These are phyloP conservation scores for Oligia strigilis DNA, from an alignment of 2,888 invertebrate genomes.

Conservation along the genomic window DNA sequence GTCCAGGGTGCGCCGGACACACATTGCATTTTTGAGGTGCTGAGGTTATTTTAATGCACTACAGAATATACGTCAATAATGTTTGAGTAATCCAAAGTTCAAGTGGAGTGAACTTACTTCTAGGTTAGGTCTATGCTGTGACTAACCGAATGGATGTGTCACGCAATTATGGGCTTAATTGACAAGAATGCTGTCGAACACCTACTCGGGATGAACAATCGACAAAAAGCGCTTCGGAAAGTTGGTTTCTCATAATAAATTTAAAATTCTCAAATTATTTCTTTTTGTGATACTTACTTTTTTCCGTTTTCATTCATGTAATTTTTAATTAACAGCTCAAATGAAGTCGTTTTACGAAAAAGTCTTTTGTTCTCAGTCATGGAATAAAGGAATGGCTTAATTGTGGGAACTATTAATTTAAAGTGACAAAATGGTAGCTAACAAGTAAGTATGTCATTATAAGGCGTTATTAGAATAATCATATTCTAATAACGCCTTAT, in stretches of 20 bases:
- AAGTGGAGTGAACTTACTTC: constrained; percentile 7
- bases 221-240: constrained; percentile 32
- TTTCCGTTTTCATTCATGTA: constrained; percentile 19
- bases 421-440: neutral
- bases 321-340: constrained; percentile 30
- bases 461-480: neutral
- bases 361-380: constrained; percentile 29
- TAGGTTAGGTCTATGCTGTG: neutral
- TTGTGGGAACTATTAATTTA: constrained; percentile 19
- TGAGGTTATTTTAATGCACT: neutral
- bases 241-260: constrained; percentile 41
- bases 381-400: constrained; percentile 2
- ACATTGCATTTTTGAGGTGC: neutral
- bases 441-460: too few relatives aligned
- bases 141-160: constrained; percentile 39
- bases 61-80: neutral
- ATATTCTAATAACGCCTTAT: too few relatives aligned
- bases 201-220: constrained; percentile 37
- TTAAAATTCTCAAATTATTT: constrained; percentile 31
- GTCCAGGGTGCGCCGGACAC: too few relatives aligned
- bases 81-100: neutral
- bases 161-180: constrained; percentile 57
- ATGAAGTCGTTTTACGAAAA: constrained; percentile 34
- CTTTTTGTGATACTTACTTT: neutral
- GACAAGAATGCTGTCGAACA: constrained; percentile 51